Conservation (phyloP, 2,888 invertebrate species). For the Yponomeuta cagnagella region DNA sequence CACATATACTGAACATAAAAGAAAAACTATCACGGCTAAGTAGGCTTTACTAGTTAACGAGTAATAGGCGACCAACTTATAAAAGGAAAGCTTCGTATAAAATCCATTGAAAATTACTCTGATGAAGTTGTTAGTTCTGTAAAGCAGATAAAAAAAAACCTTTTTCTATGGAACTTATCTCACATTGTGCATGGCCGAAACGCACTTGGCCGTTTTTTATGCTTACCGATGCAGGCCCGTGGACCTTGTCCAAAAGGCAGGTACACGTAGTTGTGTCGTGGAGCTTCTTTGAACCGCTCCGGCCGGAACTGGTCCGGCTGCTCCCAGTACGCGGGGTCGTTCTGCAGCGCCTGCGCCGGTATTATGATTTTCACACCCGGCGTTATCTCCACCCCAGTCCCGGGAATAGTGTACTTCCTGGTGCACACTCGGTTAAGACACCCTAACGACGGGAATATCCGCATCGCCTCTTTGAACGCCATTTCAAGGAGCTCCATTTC, state of each 20-base stretch:
- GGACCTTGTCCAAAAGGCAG: conserved; percentile 24
- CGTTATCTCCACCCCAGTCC: conserved; percentile 19
- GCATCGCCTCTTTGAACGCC: conserved; percentile 26
- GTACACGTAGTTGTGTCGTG: conserved; percentile 26
- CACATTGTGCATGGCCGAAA: too few species aligned
- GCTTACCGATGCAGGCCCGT: conserved; percentile 22
- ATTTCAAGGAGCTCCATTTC: conserved; percentile 23
- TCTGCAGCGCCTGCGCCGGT: conserved; percentile 22
- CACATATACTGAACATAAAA: too few species aligned
- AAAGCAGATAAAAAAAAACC: too few species aligned
- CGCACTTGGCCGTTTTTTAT: too few species aligned
- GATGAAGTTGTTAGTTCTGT: too few species aligned
- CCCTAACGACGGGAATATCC: conserved; percentile 26
- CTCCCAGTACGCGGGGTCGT: conserved; percentile 22
- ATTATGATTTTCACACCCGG: conserved; percentile 21
- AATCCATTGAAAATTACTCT: too few species aligned
- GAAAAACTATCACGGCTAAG: too few species aligned
- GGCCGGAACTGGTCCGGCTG: conserved; percentile 22
- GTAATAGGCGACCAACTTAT: too few species aligned
- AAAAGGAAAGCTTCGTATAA: too few species aligned
- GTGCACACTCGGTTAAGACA: conserved; percentile 22
- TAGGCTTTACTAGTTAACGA: too few species aligned
- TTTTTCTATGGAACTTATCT: too few species aligned
- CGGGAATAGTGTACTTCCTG: conserved; percentile 22
- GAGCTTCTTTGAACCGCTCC: conserved; percentile 22